Conservation (phyloP, 1,140 invertebrate genomes). For the Brachionus manjavacas region DNA sequence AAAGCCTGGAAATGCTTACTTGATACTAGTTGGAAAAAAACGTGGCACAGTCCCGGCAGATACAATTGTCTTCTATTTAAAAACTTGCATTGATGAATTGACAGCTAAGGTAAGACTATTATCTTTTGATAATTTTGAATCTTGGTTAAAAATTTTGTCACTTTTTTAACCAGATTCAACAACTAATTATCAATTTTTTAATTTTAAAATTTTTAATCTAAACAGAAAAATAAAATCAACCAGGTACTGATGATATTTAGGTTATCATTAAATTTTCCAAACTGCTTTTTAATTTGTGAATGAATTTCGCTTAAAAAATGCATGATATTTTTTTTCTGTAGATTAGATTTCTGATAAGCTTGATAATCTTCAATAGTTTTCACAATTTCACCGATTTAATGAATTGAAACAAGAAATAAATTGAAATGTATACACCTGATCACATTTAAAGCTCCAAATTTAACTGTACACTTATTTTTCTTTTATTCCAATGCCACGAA, state of each 20-base stretch:
- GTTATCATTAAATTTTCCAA: not conserved
- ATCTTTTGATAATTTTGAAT: not conserved
- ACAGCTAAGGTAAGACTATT: conserved; percentile 49
- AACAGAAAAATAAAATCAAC: conserved; percentile 15
- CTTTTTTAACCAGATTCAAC: conserved; percentile 32
- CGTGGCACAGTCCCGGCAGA: conserved; percentile 50
- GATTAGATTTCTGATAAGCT: not conserved
- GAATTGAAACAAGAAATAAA: not conserved
- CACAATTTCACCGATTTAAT: not conserved
- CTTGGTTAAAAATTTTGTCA: not conserved
- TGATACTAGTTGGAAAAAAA: conserved; percentile 52
- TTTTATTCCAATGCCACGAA: too few species aligned
- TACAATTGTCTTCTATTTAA: conserved; percentile 53
- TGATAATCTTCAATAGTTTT: not conserved
- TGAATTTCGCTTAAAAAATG: not conserved
- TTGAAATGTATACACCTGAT: not conserved
- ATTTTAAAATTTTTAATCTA: not conserved
- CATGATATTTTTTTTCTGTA: conserved; percentile 1
- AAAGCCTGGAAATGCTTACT: conserved; percentile 51
- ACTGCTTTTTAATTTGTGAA: not conserved
- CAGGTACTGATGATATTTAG: not conserved
- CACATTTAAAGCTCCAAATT: too few species aligned
- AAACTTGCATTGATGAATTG: conserved; percentile 52
- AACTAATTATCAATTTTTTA: not conserved
- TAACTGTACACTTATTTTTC: too few species aligned